These are phyloP conservation scores for Fundulus diaphanus DNA, from an alignment of 2,797 vertebrate genomes.

Conservation along the genomic window DNA sequence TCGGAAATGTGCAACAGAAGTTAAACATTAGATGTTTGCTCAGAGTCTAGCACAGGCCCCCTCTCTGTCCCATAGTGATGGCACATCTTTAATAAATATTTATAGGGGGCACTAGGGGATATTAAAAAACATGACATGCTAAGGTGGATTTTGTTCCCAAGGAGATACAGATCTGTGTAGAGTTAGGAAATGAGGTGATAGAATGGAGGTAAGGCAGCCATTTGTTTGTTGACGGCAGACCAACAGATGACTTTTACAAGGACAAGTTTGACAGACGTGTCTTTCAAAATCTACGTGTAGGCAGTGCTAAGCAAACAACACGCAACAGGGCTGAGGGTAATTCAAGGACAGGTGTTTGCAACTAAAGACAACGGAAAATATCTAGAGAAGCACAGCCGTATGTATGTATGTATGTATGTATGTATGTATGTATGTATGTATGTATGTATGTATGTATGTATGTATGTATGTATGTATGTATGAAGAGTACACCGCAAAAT, in stretches of 20 bases:
- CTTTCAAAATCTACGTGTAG: constrained; percentile 31
- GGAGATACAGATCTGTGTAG: constrained; percentile 69
- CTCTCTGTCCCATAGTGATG: constrained; percentile 74
- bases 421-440: not conserved
- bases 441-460: not conserved
- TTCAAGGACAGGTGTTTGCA: constrained; percentile 7
- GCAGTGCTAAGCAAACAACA: constrained; percentile 8
- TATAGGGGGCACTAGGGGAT: constrained; percentile 72
- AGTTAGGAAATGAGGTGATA: constrained; percentile 42
- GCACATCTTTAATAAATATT: constrained; percentile 83
- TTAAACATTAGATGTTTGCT: constrained; percentile 82
- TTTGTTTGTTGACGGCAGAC: constrained; percentile 62
- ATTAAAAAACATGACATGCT: constrained; percentile 82
- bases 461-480: no score
- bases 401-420: not conserved
- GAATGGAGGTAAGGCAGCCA: constrained; percentile 37
- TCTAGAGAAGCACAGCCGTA: not conserved
- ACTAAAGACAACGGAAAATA: constrained; percentile 10
- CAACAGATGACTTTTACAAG: constrained; percentile 70
- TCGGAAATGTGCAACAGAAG: constrained; percentile 74
- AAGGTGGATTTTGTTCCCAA: constrained; percentile 70
- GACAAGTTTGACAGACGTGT: constrained; percentile 59
- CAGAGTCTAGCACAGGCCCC: constrained; percentile 44
- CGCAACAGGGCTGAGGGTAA: constrained; percentile 20
- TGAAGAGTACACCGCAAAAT: no score